A percentile compares a stretch with the other conserved stretches of the same genome.
Conservation (phyloP, 2,888 invertebrate species). For the Drosophila aldrichi region DNA sequence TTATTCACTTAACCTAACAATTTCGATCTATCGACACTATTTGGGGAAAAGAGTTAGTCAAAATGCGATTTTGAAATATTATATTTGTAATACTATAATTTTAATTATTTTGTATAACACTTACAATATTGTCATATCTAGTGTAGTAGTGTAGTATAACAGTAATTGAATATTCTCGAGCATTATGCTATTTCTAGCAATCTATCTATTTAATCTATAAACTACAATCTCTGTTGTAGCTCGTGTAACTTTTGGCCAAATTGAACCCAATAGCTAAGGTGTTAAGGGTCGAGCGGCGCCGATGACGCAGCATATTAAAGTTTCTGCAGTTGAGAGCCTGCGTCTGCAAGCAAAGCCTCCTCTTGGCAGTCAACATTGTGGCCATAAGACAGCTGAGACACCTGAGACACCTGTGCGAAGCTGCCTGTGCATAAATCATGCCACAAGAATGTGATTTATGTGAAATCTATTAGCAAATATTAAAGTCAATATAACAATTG, state of each 20-base stretch:
- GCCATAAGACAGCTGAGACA: conserved; percentile 15
- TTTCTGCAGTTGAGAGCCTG: conserved; percentile 4
- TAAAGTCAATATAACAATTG: conserved; percentile 70
- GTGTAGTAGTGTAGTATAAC: too few relatives aligned
- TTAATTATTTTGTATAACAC: too few relatives aligned
- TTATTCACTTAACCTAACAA: too few relatives aligned
- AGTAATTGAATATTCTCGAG: too few relatives aligned
- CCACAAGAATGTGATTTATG: conserved; percentile 68
- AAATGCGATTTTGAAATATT: too few relatives aligned
- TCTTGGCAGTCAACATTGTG: conserved; percentile 9
- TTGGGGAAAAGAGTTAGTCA: too few relatives aligned
- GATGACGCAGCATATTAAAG: conserved; percentile 33
- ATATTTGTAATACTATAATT: too few relatives aligned
- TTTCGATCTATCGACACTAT: too few relatives aligned
- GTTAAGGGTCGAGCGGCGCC: conserved; percentile 15
- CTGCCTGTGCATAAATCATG: conserved; percentile 69
- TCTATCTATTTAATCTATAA: neutral
- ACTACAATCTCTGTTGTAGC: neutral
- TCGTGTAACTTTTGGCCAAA: neutral
- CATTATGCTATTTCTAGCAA: neutral
- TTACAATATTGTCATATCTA: too few relatives aligned
- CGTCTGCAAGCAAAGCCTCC: conserved; percentile 20
- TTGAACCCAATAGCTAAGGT: conserved; percentile 6
- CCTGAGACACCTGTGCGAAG: conserved; percentile 45
- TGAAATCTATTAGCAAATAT: conserved; percentile 73